A percentile compares a stretch with the other conserved stretches of the same genome.
phyloP scores from a whole-genome alignment of 2,113 vertebrate species.

The Zapornia atra region DNA sequence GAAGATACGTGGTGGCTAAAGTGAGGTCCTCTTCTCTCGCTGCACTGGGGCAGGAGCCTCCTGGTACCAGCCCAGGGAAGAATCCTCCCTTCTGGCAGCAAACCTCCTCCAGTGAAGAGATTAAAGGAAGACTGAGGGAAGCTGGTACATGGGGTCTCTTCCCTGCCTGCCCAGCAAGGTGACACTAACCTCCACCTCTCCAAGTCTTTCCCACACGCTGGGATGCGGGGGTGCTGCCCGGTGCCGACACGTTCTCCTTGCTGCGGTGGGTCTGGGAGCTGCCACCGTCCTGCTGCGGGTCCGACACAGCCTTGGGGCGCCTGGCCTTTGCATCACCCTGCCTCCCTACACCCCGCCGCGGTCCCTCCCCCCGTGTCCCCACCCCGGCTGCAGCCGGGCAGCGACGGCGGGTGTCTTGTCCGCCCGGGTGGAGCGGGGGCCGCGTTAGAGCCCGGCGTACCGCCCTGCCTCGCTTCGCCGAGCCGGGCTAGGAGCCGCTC shows the following conservation, averaged over 20 bases:
- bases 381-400: neutral
- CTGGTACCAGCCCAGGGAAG: neutral
- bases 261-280: neutral
- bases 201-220: rapidly evolving
- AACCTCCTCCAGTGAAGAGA: neutral
- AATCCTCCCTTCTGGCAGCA: neutral
- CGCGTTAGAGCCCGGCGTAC: neutral
- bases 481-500: too few species aligned
- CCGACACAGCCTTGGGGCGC: neutral
- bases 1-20: neutral
- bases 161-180: neutral
- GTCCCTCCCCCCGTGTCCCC: too few species aligned
- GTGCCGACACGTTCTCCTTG: rapidly evolving
- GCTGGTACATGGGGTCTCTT: neutral
- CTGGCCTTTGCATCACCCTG: rapidly evolving
- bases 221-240: too few species aligned
- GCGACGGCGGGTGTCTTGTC: too few species aligned
- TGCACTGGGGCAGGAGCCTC: neutral
- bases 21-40: neutral
- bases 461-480: neutral
- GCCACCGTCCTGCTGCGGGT: neutral
- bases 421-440: neutral
- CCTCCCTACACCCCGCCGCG: too few species aligned
- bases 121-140: neutral
- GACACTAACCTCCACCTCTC: neutral